Evolutionary conservation across 2,797 vertebrate species (phyloP).

Genomic region (Spinus olivaceus): DNA sequence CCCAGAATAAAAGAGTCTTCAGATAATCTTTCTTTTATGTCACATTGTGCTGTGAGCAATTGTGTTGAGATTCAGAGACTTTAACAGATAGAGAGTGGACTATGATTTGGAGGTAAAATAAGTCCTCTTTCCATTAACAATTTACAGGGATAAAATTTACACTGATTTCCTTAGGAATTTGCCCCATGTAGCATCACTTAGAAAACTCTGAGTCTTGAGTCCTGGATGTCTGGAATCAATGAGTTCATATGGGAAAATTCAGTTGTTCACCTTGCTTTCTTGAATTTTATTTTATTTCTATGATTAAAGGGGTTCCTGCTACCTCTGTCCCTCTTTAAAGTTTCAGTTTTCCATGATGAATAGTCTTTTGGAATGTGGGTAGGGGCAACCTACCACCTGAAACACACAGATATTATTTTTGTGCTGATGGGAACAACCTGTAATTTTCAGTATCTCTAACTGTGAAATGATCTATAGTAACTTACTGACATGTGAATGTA

Average conservation of each 20-base stretch:
- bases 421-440: not conserved
- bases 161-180: not conserved
- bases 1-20: not conserved
- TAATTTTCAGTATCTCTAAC: not conserved
- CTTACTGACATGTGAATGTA: not conserved
- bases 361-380: not conserved
- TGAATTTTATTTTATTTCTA: not conserved
- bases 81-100: not conserved
- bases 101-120: slow-evolving; percentile 9
- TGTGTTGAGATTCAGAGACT: not conserved
- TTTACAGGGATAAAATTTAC: not conserved
- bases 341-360: not conserved
- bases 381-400: not conserved
- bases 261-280: not conserved
- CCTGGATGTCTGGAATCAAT: not conserved
- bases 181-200: not conserved
- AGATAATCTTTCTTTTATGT: not conserved
- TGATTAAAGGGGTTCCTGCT: not conserved
- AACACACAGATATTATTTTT: not conserved
- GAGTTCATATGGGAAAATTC: not conserved
- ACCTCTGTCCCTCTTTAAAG: not conserved
- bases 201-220: not conserved
- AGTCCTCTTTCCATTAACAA: not conserved
- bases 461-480: not conserved
- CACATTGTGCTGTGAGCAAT: not conserved